These are phyloP conservation scores for Drosophila subsilvestris DNA, from an alignment of 2,888 invertebrate species.

Conservation along the genomic window DNA sequence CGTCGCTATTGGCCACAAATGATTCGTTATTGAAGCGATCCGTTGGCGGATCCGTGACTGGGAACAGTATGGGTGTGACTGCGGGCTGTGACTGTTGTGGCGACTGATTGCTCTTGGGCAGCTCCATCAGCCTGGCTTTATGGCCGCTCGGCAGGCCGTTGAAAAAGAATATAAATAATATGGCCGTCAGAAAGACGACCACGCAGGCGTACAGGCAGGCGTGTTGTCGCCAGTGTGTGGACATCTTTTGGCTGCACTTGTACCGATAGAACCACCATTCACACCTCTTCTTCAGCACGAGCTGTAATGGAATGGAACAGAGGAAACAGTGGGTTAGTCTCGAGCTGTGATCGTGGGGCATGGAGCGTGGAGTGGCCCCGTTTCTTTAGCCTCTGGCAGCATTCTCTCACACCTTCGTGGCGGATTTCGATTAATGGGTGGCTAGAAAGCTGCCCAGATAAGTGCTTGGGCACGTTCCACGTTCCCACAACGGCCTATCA, in stretches of 20 bases:
- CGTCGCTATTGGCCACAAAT: constrained; percentile 50
- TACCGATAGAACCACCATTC: constrained; percentile 79
- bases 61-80: not conserved
- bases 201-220: constrained; percentile 59
- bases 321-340: constrained; percentile 25
- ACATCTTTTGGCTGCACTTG: constrained; percentile 79
- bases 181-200: constrained; percentile 48
- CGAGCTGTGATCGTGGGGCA: not conserved
- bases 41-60: constrained; percentile 42
- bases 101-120: constrained; percentile 13
- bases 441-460: constrained; percentile 23
- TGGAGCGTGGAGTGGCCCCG: not conserved
- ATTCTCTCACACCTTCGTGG: constrained; percentile 69
- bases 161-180: constrained; percentile 34
- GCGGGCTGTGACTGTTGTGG: not conserved
- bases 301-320: constrained; percentile 58
- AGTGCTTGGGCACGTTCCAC: constrained; percentile 60
- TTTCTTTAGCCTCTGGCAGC: constrained; percentile 21
- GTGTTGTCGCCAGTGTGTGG: constrained; percentile 77
- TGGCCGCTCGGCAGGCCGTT: constrained; percentile 20
- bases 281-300: constrained; percentile 78
- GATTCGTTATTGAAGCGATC: constrained; percentile 67
- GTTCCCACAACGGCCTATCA: constrained; percentile 25
- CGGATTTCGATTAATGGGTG: constrained; percentile 38
- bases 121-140: constrained; percentile 19